A percentile compares a stretch with the other conserved stretches of the same genome.
Evolutionary conservation across 2,113 vertebrate genomes (phyloP).

Genomic region (Meriones unguiculatus): DNA sequence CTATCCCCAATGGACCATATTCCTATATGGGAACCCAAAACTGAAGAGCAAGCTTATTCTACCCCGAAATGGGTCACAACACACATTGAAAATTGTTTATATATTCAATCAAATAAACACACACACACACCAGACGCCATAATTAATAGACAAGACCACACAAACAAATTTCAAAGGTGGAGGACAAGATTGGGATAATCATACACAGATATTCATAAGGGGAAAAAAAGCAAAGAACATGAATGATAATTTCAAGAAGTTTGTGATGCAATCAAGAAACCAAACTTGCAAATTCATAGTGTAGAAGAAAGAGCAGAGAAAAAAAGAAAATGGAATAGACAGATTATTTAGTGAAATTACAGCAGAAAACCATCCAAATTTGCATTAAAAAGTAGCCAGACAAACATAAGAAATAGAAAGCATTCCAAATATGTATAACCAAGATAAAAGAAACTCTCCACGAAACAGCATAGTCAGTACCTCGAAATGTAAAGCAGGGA

Average conservation of each 20-base stretch:
- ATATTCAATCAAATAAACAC: not conserved
- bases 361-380: not conserved
- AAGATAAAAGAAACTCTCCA: not conserved
- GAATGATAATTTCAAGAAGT: not conserved
- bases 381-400: not conserved
- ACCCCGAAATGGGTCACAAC: not conserved
- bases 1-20: not conserved
- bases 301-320: not conserved
- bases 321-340: not conserved
- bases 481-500: not conserved
- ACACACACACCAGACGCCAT: not conserved
- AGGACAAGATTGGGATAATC: not conserved
- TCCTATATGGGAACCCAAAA: not conserved
- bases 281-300: not conserved
- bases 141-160: not conserved
- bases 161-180: not conserved
- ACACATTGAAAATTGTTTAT: not conserved
- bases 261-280: not conserved
- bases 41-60: not conserved
- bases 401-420: not conserved
- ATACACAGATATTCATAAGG: not conserved
- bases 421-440: not conserved
- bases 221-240: not conserved
- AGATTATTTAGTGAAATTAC: not conserved
- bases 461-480: not conserved